phyloP scores from a whole-genome alignment of 2,113 vertebrate genomes.

The Picathartes gymnocephalus region DNA sequence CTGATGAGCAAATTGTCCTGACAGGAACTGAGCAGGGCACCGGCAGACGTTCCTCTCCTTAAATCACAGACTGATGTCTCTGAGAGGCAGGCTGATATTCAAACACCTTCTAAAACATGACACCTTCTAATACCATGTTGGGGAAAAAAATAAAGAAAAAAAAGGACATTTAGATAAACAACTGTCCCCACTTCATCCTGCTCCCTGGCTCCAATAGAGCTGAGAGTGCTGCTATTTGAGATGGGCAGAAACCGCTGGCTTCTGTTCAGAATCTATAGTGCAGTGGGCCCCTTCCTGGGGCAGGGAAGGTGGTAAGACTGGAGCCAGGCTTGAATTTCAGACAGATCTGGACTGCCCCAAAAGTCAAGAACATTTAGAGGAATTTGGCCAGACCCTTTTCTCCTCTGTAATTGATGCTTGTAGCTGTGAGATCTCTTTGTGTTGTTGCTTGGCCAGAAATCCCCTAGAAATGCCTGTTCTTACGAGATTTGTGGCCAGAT shows the following conservation, averaged over 20 bases:
- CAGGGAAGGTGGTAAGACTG: constrained; percentile 23
- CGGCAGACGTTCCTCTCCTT: fast-evolving
- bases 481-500: neutral
- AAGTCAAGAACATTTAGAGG: constrained; percentile 33
- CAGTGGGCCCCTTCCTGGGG: neutral
- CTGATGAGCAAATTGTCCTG: neutral
- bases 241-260: constrained; percentile 19
- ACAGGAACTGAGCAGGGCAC: neutral
- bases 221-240: constrained; percentile 43
- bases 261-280: constrained; percentile 37
- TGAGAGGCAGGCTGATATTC: neutral
- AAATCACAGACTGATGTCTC: neutral
- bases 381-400: constrained; percentile 10
- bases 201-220: neutral
- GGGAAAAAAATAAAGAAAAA: neutral
- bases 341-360: neutral
- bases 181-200: neutral
- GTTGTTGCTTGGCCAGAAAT: neutral
- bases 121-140: neutral
- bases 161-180: neutral
- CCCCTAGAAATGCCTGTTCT: neutral
- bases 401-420: constrained; percentile 13
- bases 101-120: neutral
- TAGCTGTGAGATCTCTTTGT: neutral
- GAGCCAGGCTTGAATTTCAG: constrained; percentile 45